Conservation (phyloP, 2,113 vertebrate species). For the Chionis minor region DNA sequence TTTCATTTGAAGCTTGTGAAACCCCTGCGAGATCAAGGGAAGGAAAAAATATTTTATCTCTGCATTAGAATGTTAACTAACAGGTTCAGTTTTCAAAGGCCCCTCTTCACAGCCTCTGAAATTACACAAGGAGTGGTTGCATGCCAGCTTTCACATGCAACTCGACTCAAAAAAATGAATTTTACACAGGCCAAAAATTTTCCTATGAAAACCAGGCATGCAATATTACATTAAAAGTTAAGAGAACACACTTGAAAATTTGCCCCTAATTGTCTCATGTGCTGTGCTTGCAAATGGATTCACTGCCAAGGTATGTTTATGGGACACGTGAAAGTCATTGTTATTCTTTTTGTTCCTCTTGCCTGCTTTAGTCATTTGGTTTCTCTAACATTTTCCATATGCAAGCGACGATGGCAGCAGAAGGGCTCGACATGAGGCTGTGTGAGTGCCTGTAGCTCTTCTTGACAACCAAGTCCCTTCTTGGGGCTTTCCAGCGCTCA, state of each 20-base stretch:
- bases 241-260: conserved; percentile 19
- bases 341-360: conserved; percentile 22
- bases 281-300: neutral
- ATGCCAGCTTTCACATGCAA: neutral
- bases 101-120: neutral
- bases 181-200: neutral
- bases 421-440: neutral
- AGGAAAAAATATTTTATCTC: neutral
- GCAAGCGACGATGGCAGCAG: neutral
- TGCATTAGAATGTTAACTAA: neutral
- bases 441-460: neutral
- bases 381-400: conserved; percentile 21
- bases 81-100: conserved; percentile 11
- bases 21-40: conserved; percentile 6
- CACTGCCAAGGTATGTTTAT: conserved; percentile 44
- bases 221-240: neutral
- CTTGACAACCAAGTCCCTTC: neutral
- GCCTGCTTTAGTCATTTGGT: conserved; percentile 4
- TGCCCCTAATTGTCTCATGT: neutral
- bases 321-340: conserved; percentile 11
- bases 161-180: neutral
- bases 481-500: accelerated
- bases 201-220: neutral
- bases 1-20: conserved; percentile 47
- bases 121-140: neutral